Evolutionary conservation across 2,797 vertebrate genomes (phyloP), one percentile per base, ranked within the genome.

Genomic region (Aphelocoma californica): DNA sequence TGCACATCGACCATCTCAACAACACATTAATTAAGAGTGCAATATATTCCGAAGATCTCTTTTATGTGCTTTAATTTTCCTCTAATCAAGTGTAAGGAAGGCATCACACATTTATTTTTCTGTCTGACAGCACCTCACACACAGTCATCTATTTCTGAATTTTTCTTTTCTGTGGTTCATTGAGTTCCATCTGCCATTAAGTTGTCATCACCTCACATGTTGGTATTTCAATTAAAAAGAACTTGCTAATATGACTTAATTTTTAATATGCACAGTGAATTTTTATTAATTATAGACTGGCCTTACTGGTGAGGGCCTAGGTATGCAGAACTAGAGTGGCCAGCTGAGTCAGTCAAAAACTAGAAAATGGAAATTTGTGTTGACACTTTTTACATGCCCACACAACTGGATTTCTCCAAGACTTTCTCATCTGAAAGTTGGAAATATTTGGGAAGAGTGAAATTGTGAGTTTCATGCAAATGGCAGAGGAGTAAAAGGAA

Each of bases 1-100:
- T 81, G 9, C 18, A 34, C 26, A 38, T 7, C 0, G 0, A 15
- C 20, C 34, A 9, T 64, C 28, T n/a, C 47, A 82, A 32, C 5
- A 57, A 16, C 6, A 34, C 7, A 20, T 53, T 60, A 44, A 74
- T 69, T 36, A 58, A 61, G 13, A 58, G 8, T 2, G 29, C 8
- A 53, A 72, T 3, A 18, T 38, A 74, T 9, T 65, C 29, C 69
- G 12, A 19, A 57, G 5, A 9, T 19, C 2, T 81, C 14, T 79
- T 48, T 38, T n/a, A 23, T 31, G 12, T n/a, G n/a, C 12, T 77
- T 66, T 75, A 57, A n/a, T 87, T 74, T 70, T 84, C 20, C 31
- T 31, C 18, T n/a, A 18, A 57, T 36, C 14, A 40, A 17, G 73
- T 85, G 73, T 65, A 62, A 64, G n/a, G 53, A 51, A 25, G 7